phyloP scores from a whole-genome alignment of 2,797 vertebrate species.

The Crocidura indochinensis region DNA sequence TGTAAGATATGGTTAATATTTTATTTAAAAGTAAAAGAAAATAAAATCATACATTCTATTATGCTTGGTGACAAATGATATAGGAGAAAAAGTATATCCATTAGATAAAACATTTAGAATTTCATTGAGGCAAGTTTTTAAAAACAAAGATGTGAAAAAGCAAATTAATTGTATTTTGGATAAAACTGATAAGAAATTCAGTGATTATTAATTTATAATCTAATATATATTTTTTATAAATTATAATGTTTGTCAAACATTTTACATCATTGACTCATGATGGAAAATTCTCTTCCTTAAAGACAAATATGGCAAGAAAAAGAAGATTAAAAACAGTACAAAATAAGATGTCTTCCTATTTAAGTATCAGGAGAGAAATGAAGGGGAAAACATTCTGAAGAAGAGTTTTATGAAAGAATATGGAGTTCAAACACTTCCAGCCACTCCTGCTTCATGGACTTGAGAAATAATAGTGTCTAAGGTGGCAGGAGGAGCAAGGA shows the following conservation, averaged over 20 bases:
- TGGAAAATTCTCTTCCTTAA: background rate
- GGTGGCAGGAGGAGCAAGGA: fast-evolving
- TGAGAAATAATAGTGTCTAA: background rate
- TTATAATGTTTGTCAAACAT: background rate
- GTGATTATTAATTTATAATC: background rate
- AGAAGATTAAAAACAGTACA: background rate
- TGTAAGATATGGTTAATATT: background rate
- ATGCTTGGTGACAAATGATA: background rate
- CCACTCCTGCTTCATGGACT: fast-evolving
- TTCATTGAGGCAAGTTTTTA: background rate
- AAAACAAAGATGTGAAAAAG: background rate
- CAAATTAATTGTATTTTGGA: background rate
- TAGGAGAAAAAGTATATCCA: background rate
- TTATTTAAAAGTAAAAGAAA: background rate
- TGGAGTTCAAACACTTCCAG: background rate
- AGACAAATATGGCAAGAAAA: background rate
- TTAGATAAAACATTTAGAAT: background rate
- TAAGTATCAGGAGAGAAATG: background rate
- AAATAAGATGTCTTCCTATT: background rate
- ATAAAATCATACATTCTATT: background rate
- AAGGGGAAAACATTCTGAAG: background rate
- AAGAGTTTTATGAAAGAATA: background rate
- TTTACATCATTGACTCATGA: fast-evolving
- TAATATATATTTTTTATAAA: background rate
- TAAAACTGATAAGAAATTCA: background rate